Percentiles rank a stretch among this genome's conserved stretches.
Conservation (phyloP, 2,797 vertebrate genomes). For the Rhabdophis nuchalis region DNA sequence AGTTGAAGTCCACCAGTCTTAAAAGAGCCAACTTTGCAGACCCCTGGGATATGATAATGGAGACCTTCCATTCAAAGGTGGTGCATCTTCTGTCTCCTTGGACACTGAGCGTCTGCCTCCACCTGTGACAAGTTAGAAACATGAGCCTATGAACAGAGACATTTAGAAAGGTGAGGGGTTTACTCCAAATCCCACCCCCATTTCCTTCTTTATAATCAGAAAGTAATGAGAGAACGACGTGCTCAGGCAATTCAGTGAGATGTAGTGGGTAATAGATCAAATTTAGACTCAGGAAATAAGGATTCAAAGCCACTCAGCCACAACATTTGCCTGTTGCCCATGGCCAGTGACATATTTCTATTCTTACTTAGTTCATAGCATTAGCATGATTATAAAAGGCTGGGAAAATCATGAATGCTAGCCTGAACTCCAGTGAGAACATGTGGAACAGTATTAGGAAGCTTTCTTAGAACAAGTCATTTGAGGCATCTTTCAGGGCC, state of each 20-base stretch:
- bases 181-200: rapidly evolving
- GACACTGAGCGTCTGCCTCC: background rate
- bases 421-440: background rate
- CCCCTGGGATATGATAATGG: background rate
- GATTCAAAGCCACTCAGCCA: background rate
- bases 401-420: background rate
- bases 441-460: background rate
- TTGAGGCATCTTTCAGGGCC: background rate
- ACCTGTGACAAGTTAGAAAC: background rate
- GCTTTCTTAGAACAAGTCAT: background rate
- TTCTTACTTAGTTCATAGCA: background rate
- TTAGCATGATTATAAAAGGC: background rate
- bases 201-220: background rate
- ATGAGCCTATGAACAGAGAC: background rate
- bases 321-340: background rate
- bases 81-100: background rate
- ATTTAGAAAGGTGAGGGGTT: background rate
- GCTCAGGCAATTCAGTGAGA: background rate
- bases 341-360: too few species aligned
- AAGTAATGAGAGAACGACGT: too few species aligned
- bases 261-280: background rate
- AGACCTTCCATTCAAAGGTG: background rate
- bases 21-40: too few species aligned
- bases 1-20: too few species aligned
- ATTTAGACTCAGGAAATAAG: background rate